Evolutionary conservation across 1,140 invertebrate species (phyloP).

Genomic region (Mercenaria mercenaria): DNA sequence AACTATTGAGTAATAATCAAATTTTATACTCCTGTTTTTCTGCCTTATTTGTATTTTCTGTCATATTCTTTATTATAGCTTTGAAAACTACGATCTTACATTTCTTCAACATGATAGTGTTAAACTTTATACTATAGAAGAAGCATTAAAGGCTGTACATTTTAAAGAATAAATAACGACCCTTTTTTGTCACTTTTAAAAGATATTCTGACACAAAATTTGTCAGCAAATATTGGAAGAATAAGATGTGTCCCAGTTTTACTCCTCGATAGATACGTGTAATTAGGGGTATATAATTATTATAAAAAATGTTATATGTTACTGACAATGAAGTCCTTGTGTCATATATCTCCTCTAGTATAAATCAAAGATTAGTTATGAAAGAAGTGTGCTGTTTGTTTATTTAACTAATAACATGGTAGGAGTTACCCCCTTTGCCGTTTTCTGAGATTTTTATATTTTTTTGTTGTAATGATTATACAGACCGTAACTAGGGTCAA

Average conservation of each 20-base stretch:
- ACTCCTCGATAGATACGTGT: not conserved
- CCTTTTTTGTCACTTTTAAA: not conserved
- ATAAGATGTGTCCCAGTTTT: not conserved
- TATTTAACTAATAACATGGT: not conserved
- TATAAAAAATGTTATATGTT: not conserved
- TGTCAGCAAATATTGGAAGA: constrained; percentile 16
- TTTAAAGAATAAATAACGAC: not conserved
- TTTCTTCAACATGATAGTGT: not conserved
- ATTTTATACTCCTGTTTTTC: too few relatives aligned
- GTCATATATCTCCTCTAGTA: not conserved
- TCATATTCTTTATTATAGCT: too few relatives aligned
- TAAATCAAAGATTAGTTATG: not conserved
- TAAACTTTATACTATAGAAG: not conserved
- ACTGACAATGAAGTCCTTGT: not conserved
- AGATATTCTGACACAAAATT: not conserved
- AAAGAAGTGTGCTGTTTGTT: not conserved
- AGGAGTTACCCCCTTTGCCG: not conserved
- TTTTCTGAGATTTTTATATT: not conserved
- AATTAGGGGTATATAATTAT: not conserved
- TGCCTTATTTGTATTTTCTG: too few relatives aligned
- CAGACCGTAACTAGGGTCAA: too few relatives aligned
- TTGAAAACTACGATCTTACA: too few relatives aligned
- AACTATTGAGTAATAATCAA: too few relatives aligned
- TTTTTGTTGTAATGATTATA: too few relatives aligned
- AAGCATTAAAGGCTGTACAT: not conserved